These are phyloP conservation scores for Labia minor DNA, from an alignment of 2,888 invertebrate genomes.

Conservation along the genomic window DNA sequence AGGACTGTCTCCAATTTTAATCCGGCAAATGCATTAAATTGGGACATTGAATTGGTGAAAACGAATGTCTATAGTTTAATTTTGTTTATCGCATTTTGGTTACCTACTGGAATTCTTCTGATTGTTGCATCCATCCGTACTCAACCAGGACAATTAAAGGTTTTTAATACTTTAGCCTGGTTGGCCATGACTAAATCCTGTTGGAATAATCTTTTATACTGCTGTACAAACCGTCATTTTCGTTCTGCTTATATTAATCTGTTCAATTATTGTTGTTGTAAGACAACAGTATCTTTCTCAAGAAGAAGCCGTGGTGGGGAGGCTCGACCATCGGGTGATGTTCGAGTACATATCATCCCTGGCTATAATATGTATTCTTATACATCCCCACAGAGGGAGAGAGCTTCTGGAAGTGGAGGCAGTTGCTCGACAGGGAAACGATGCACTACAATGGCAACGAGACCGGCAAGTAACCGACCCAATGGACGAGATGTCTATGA, in stretches of 20 bases:
- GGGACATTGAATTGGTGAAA: conserved; percentile 50
- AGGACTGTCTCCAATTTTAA: conserved; percentile 44
- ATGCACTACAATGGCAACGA: conserved; percentile 31
- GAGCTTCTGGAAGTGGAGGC: conserved; percentile 34
- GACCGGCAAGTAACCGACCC: conserved; percentile 35
- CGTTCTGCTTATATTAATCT: conserved; percentile 59
- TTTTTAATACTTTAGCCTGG: conserved; percentile 59
- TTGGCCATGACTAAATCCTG: conserved; percentile 57
- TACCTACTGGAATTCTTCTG: conserved; percentile 53
- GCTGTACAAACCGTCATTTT: conserved; percentile 55
- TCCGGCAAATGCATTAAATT: conserved; percentile 49
- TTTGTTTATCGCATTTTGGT: conserved; percentile 53
- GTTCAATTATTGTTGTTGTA: conserved; percentile 72
- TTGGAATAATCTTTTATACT: conserved; percentile 54
- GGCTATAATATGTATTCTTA: conserved; percentile 56
- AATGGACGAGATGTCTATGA: conserved; percentile 47
- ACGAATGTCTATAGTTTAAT: conserved; percentile 55
- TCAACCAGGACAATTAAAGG: conserved; percentile 39
- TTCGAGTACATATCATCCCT: conserved; percentile 65
- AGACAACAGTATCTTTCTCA: conserved; percentile 57
- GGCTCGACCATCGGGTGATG: conserved; percentile 45
- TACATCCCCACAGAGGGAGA: conserved; percentile 46
- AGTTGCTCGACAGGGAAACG: conserved; percentile 26
- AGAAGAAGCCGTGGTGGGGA: conserved; percentile 42
- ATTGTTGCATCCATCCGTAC: conserved; percentile 40